Base-by-base conservation (phyloP, 2,113 vertebrate genomes). In the Grallaria varia region DNA sequence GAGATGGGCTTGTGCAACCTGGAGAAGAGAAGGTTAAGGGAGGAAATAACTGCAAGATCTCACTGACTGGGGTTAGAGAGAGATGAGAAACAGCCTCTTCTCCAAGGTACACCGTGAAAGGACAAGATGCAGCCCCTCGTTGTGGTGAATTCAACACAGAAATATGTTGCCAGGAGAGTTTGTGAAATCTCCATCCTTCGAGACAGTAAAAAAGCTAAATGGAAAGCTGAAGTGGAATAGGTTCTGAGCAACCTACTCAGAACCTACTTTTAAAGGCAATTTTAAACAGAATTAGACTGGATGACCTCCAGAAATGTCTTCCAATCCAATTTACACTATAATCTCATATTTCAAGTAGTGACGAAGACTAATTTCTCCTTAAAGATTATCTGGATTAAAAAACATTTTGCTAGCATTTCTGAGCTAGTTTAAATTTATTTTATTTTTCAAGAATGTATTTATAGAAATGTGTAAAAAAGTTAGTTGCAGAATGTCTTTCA, bases 11-110 rank as follows among this genome's bases (percentile, higher is more conserved):
- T n/a, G 7, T 37, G 17, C 35, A 88, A 40, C 10, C 66, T 66
- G 30, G 21, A 82, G 37, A 78, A 66, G 14, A 56, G 39, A 3
- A 77, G 25, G n/a, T 58, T 52, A 31, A 50, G 0, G 0, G 5
- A 4, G 4, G 24, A 58, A 82, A 35, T 20, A 67, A 50, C 3
- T 60, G 40, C 63, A 72, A 19, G 14, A 76, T n/a, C 20, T 10
- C 30, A 76, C 0, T 0, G 33, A 5, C 12, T 83, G 33, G 42
- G 20, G 6, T n/a, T 79, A 9, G 1, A 39, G 49, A 47, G 19
- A 90, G 84, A 28, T 27, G 12, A 76, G 25, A 56, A 58, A 3
- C 42, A 66, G 64, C 31, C 11, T 74, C 50, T 63, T 72, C 40
- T 64, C 3, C 6, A 19, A 60, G 12, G 16, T 22, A 79, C 21